Base-by-base conservation (phyloP, 2,888 invertebrate species). In the Napeogenes sylphis region DNA sequence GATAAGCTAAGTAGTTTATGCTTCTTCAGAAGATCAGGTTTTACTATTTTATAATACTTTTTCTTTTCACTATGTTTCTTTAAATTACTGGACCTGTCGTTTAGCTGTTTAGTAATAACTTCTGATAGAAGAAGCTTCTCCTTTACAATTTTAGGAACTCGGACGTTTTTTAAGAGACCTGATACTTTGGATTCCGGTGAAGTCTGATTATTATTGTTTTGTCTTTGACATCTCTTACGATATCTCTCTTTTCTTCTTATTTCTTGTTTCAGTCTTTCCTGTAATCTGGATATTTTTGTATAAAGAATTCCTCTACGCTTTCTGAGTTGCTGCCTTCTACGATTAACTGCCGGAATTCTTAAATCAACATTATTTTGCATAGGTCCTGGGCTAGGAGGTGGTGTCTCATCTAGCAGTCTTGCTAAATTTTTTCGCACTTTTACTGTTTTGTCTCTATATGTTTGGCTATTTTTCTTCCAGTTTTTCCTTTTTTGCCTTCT, bases 221-320 rank as follows among this genome's bases (percentile, higher is more conserved):
- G 45, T 45, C 45, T 45, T 45, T 45, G 45, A 45, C 45, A 45
- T 45, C 45, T 45, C 45, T 45, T 45, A 45, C 45, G 45, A 12
- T 10, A 45, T 59, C 57, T 66, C 61, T 63, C 63, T 66, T 63
- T 66, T 61, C 54, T 63, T 66, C 64, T 64, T 64, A 59, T 66
- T 64, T 64, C 61, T 60, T 59, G 51, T 63, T 63, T 63, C 55
- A 56, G 45, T 45, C 55, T 67, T 66, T 66, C 59, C 59, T 66
- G 55, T 66, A 66, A 61, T 56, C 61, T 63, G 59, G 59, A 58
- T 61, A 67, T 64, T 64, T 55, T 64, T 58, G 66, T 62, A 65
- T 67, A 64, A 64, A 64, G 62, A 59, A 62, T 67, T 62, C 58
- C 64, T 64, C 67, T 67, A 67, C 67, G 61, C n/a, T n/a, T n/a